Evolutionary conservation across 2,113 vertebrate species (phyloP).

Genomic region (Scortum barcoo): DNA sequence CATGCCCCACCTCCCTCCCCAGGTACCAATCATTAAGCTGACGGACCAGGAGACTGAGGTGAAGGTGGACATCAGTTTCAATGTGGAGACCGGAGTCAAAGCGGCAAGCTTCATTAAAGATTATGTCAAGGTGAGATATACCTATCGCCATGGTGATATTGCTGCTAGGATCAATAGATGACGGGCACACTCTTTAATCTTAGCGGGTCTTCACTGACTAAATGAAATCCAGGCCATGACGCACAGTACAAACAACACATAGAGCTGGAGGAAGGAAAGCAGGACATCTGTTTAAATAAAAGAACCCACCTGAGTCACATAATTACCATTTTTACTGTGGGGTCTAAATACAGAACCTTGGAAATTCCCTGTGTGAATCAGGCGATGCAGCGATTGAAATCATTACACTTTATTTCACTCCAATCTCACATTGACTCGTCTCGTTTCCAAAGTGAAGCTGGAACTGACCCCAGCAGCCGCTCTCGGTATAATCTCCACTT

Average conservation of each 20-base stretch:
- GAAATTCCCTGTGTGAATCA: slow-evolving; percentile 64
- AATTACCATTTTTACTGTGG: slow-evolving; percentile 62
- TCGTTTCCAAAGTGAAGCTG: slow-evolving; percentile 56
- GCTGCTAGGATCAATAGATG: not conserved
- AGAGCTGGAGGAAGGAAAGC: slow-evolving; percentile 8
- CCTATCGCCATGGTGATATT: not conserved
- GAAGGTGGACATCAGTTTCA: slow-evolving; percentile 99
- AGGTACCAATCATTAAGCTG: slow-evolving; percentile 99
- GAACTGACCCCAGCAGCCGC: slow-evolving; percentile 18
- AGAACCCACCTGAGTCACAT: slow-evolving; percentile 49
- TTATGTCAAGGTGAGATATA: slow-evolving; percentile 90
- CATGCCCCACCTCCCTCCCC: slow-evolving; percentile 4
- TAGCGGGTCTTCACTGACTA: not conserved
- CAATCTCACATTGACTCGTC: slow-evolving; percentile 33
- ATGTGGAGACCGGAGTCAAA: slow-evolving; percentile 97
- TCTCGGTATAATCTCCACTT: slow-evolving; percentile 30
- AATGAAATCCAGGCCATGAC: not conserved
- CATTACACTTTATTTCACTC: slow-evolving; percentile 43
- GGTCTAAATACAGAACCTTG: slow-evolving; percentile 60
- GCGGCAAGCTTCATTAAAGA: slow-evolving; percentile 97
- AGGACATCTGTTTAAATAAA: slow-evolving; percentile 42
- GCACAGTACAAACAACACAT: not conserved
- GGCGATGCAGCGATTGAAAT: slow-evolving; percentile 45
- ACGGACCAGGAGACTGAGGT: slow-evolving; percentile 98
- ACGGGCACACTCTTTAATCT: not conserved